These are phyloP conservation scores for Amphipoea lucens DNA, from an alignment of 2,888 invertebrate species.

Conservation along the genomic window DNA sequence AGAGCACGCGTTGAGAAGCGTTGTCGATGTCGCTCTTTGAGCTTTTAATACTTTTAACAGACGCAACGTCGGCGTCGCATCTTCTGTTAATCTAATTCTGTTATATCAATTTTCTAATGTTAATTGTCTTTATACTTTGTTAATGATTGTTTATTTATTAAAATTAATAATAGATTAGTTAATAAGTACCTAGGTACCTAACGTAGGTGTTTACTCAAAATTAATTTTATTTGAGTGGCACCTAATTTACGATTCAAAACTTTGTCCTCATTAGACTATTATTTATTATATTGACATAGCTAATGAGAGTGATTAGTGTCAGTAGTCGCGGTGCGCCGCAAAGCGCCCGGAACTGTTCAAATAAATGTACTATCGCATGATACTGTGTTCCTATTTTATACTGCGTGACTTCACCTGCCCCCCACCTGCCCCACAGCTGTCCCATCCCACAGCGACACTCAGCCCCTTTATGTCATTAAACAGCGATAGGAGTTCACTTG, in stretches of 20 bases:
- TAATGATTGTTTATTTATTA: constrained; percentile 37
- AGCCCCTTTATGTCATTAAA: too few relatives aligned
- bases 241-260: constrained; percentile 21
- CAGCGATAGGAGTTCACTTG: too few relatives aligned
- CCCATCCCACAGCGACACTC: too few relatives aligned
- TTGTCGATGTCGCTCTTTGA: neutral
- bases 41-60: neutral
- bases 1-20: neutral
- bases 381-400: constrained; percentile 9
- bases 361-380: constrained; percentile 39
- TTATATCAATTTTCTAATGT: constrained; percentile 7
- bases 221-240: constrained; percentile 27
- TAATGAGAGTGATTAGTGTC: constrained; percentile 15
- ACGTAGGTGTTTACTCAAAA: constrained; percentile 3
- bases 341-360: constrained; percentile 5
- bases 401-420: neutral
- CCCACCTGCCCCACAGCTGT: too few relatives aligned
- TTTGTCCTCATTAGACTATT: constrained; percentile 27
- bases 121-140: constrained; percentile 35
- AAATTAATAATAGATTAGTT: constrained; percentile 11
- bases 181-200: neutral
- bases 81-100: constrained; percentile 12
- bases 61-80: constrained; percentile 4
- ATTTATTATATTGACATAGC: neutral
- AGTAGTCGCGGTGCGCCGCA: neutral